Evolutionary conservation across 2,113 vertebrate genomes (phyloP).

Genomic region (Phaethon lepturus): DNA sequence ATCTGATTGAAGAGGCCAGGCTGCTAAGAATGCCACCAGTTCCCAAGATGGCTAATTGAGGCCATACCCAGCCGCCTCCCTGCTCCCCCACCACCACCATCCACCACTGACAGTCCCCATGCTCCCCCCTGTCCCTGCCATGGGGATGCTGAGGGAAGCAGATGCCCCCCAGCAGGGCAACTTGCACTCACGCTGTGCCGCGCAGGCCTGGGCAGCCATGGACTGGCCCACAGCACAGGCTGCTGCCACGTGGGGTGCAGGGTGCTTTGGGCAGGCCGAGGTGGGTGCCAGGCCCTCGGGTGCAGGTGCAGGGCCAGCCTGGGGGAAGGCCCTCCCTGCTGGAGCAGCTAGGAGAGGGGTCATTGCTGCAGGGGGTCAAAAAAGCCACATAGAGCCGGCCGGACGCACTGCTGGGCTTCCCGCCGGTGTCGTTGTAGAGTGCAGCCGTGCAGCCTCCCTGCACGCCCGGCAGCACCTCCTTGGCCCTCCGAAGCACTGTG

Average conservation of each 20-base stretch:
- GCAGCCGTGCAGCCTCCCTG: accelerated
- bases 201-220: not conserved
- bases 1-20: not conserved
- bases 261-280: not conserved
- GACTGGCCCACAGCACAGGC: accelerated
- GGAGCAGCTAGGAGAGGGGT: not conserved
- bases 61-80: accelerated
- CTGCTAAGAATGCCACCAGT: not conserved
- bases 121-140: not conserved
- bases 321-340: accelerated
- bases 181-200: accelerated
- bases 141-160: not conserved
- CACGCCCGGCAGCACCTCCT: accelerated
- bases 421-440: accelerated
- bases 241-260: accelerated
- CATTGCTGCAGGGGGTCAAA: not conserved
- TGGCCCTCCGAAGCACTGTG: not conserved
- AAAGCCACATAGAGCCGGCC: not conserved
- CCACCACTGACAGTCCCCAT: not conserved
- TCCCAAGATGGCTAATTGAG: not conserved
- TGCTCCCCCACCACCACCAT: not conserved
- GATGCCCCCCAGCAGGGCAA: not conserved
- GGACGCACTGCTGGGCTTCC: not conserved
- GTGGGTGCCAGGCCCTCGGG: accelerated
- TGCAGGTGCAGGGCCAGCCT: not conserved